phyloP scores from a whole-genome alignment of 2,888 invertebrate genomes.

The Caenorhabditis doughertyi region DNA sequence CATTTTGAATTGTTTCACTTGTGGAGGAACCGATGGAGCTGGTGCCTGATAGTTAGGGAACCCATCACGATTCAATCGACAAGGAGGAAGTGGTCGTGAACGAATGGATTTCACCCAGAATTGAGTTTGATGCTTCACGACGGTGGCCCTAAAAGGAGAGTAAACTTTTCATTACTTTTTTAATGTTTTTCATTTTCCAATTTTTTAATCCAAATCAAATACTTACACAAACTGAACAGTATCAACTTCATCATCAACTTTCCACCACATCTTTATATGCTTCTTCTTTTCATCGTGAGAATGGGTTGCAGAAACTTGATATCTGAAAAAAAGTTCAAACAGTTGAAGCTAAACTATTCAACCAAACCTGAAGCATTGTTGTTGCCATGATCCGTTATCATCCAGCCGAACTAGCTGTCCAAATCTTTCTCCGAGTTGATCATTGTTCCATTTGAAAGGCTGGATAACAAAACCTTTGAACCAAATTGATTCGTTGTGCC shows the following conservation, averaged over 20 bases:
- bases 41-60: constrained; percentile 73
- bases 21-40: constrained; percentile 76
- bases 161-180: no score
- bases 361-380: constrained; percentile 78
- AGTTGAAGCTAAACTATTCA: background rate
- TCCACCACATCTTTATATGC: constrained; percentile 81
- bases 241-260: constrained; percentile 77
- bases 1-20: constrained; percentile 80
- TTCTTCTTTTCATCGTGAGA: constrained; percentile 81
- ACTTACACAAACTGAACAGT: constrained; percentile 81
- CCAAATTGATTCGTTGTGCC: constrained; percentile 76
- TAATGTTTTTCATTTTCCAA: background rate
- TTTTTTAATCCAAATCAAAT: background rate
- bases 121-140: constrained; percentile 78
- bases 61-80: constrained; percentile 71
- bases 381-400: constrained; percentile 81
- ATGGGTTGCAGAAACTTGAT: constrained; percentile 79
- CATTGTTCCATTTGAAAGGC: constrained; percentile 79
- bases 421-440: constrained; percentile 75
- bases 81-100: constrained; percentile 79
- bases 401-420: constrained; percentile 81
- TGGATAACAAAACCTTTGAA: constrained; percentile 82
- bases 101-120: constrained; percentile 80
- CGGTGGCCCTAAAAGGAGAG: constrained; percentile 77
- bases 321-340: constrained; percentile 34